Evolutionary conservation across 2,888 invertebrate species (phyloP), one percentile per base, ranked within the genome.

Genomic region (Melieria omissa): DNA sequence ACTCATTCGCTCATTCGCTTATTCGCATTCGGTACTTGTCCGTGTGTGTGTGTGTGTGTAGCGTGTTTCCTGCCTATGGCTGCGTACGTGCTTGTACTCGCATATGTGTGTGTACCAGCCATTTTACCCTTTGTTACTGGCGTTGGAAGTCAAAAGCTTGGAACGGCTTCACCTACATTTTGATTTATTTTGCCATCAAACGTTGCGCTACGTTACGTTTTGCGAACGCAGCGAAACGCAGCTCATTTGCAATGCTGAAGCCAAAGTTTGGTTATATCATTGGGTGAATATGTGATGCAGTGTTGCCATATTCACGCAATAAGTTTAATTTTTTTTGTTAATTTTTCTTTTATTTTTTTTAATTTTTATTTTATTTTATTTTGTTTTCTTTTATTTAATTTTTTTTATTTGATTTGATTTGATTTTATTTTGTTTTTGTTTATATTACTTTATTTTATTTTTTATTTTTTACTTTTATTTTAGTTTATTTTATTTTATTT

Each of bases 1-100:
- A 76, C 79, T 76, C 78, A 68, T 80, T 79, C 81, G 77, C 79
- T 76, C 78, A 68, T 80, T 79, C 81, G 81, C 70, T 60, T 14
- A 47, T 14, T 42, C 14, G 58, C 16, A 9, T 4, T 29, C 29
- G 29, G 29, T 29, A 29, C 29, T 29, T 29, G 29, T 29, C 29
- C 1, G 16, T 16, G 16, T 29, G 29, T 49, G 6, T 49, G 14
- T n/a, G 4, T 58, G 10, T 9, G 46, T 14, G 16, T 65, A 42
- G 47, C 55, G 57, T 62, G 65, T 52, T 29, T 42, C 42, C 16
- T 64, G 54, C 2, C 4, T 58, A 54, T n/a, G 7, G 6, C n/a
- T 47, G 9, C 16, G 12, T 57, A 0, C 52, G 41, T 61, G 46
- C 14, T 41, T n/a, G 42, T 1, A 49, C 44, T 61, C 14, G 29